phyloP scores from a whole-genome alignment of 2,888 invertebrate genomes.

The Crioceris asparagi region DNA sequence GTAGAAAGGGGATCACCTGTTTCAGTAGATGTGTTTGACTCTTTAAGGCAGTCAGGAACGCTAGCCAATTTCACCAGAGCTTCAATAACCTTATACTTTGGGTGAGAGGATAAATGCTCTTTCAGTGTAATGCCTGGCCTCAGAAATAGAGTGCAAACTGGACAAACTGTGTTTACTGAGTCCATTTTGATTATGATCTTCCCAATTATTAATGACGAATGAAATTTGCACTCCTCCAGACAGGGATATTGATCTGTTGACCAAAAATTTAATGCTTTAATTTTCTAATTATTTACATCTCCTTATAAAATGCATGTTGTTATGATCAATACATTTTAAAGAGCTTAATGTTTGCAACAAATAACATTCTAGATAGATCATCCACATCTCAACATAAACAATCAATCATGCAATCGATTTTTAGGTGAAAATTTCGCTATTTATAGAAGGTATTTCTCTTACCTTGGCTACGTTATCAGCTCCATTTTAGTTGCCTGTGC shows the following conservation, averaged over 20 bases:
- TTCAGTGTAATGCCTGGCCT: constrained; percentile 74
- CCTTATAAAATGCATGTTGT: too few species aligned
- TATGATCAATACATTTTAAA: too few species aligned
- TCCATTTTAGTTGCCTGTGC: too few species aligned
- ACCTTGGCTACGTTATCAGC: too few species aligned
- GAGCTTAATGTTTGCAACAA: too few species aligned
- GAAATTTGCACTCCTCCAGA: constrained; percentile 21
- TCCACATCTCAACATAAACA: too few species aligned
- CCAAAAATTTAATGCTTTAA: constrained; percentile 31
- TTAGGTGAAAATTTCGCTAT: too few species aligned
- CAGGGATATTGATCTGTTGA: constrained; percentile 29
- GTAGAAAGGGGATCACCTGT: not conserved
- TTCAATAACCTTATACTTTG: constrained; percentile 79
- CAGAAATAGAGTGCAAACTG: constrained; percentile 74
- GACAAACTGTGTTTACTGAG: constrained; percentile 47
- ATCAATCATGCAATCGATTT: too few species aligned
- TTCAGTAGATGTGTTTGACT: constrained; percentile 6
- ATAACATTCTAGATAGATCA: too few species aligned
- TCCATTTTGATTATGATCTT: constrained; percentile 26
- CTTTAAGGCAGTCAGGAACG: constrained; percentile 18
- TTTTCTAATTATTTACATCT: too few species aligned
- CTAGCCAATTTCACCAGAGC: constrained; percentile 44
- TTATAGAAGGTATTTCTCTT: too few species aligned
- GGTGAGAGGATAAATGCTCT: constrained; percentile 74
- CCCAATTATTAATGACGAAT: constrained; percentile 11